Evolutionary conservation across 1,140 invertebrate genomes (phyloP).

Genomic region (Drosophila seguyi): DNA sequence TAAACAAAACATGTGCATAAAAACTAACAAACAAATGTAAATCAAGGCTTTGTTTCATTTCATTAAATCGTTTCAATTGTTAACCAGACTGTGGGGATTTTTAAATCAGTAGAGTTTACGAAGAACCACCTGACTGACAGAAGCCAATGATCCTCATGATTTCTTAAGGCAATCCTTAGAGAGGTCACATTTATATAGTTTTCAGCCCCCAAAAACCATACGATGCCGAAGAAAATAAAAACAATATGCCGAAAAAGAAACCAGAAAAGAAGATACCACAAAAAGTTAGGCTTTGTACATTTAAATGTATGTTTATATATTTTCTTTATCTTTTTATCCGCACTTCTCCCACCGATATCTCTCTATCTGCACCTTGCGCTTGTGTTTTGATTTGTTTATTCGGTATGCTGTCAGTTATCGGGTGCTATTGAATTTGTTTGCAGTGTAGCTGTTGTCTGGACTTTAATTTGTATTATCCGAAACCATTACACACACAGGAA

Average conservation of each 20-base stretch:
- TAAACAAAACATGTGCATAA: constrained; percentile 82
- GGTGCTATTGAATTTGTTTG: constrained; percentile 9
- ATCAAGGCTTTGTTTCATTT: neutral
- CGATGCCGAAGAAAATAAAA: neutral
- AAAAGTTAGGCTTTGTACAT: constrained; percentile 71
- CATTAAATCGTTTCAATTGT: neutral
- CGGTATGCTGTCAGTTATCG: neutral
- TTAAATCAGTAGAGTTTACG: neutral
- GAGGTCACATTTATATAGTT: neutral
- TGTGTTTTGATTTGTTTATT: constrained; percentile 25
- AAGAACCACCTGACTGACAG: too few relatives aligned
- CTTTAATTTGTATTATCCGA: constrained; percentile 47
- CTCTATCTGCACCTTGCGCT: constrained; percentile 30
- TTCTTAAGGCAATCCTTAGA: too few relatives aligned
- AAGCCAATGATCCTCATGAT: too few relatives aligned
- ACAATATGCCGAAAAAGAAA: constrained; percentile 12
- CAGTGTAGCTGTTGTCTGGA: constrained; percentile 28
- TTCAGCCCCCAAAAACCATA: neutral
- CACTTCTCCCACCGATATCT: constrained; percentile 9
- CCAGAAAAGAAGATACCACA: constrained; percentile 55
- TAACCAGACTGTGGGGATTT: neutral
- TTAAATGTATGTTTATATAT: constrained; percentile 78
- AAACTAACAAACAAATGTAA: constrained; percentile 63
- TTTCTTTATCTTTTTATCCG: constrained; percentile 40
- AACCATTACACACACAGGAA: constrained; percentile 73